Evolutionary conservation across 2,888 invertebrate species (phyloP), one percentile per base, ranked within the genome.

Genomic region (Latrodectus hesperus): DNA sequence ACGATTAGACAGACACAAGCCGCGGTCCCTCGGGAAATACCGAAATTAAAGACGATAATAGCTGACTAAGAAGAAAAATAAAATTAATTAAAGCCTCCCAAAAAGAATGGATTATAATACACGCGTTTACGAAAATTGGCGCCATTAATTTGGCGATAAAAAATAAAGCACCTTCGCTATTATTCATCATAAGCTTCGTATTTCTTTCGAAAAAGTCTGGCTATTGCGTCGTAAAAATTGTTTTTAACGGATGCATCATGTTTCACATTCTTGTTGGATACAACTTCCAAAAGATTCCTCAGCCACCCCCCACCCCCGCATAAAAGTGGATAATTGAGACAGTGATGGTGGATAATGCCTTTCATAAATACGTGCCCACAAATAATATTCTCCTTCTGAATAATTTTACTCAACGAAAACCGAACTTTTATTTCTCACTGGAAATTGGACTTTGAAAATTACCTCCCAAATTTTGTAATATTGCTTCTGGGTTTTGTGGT

Each of bases 1-100:
- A 60, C n/a, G 60, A 60, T 60, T 60, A 60, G n/a, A 60, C 60
- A 60, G n/a, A 60, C 60, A 60, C 60, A 60, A 60, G 60, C 60
- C 60, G 60, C 60, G n/a, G 12, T 60, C 60, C 60, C 60, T n/a
- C 8, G 14, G n/a, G 60, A 60, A 12, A 60, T 60, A 16, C n/a
- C 60, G 60, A 60, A 12, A 60, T 60, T 60, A 60, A 60, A 60
- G 60, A 60, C 60, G 60, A 60, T 60, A 60, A 60, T 60, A 60
- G 60, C 60, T 12, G n/a, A 60, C 60, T 60, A 60, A 60, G n/a
- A n/a, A 60, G 60, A 60, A 60, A 60, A 60, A 60, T 60, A 60
- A 60, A 60, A 60, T 60, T 60, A 60, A 60, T 60, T 60, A 60
- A 60, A 38, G 38, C 38, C 60, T 8, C n/a, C 16, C 60, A 12